phyloP scores from a whole-genome alignment of 2,113 vertebrate genomes.

The Gymnobelideus leadbeateri region DNA sequence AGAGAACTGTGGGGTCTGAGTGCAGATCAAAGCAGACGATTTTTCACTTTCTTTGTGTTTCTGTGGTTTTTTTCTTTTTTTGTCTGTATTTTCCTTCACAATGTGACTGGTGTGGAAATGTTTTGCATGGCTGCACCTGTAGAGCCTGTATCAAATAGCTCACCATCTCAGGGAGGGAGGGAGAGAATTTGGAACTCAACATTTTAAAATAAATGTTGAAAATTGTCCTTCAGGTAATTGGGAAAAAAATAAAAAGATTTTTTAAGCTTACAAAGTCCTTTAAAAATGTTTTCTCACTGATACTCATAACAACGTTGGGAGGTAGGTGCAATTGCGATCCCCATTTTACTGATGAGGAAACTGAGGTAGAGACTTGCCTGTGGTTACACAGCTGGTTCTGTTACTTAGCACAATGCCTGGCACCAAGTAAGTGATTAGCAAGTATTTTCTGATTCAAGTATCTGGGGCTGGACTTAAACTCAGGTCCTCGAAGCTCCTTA shows the following conservation, averaged over 20 bases:
- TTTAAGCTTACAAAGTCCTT: not conserved
- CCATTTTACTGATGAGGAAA: too few relatives aligned
- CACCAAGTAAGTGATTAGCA: not conserved
- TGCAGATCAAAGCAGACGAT: rapidly evolving
- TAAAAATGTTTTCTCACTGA: not conserved
- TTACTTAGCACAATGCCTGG: too few relatives aligned
- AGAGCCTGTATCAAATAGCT: not conserved
- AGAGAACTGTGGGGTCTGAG: not conserved
- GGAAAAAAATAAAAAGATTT: not conserved
- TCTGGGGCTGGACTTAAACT: not conserved
- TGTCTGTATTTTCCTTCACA: not conserved
- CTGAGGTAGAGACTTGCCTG: not conserved
- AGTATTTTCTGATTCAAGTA: not conserved
- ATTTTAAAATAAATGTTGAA: not conserved
- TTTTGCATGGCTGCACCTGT: not conserved
- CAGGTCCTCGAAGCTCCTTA: too few relatives aligned
- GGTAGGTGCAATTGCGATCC: too few relatives aligned
- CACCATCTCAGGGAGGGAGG: not conserved
- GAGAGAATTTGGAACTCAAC: not conserved
- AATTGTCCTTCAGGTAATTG: not conserved
- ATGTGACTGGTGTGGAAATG: not conserved
- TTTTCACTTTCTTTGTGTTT: not conserved
- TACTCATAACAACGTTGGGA: not conserved
- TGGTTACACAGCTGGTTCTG: not conserved
- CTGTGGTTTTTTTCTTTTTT: not conserved